Percentiles rank a stretch among this genome's conserved stretches.
These are phyloP conservation scores for Aleiodes sp. DNA, from an alignment of 1,140 invertebrate genomes.

Conservation along the genomic window DNA sequence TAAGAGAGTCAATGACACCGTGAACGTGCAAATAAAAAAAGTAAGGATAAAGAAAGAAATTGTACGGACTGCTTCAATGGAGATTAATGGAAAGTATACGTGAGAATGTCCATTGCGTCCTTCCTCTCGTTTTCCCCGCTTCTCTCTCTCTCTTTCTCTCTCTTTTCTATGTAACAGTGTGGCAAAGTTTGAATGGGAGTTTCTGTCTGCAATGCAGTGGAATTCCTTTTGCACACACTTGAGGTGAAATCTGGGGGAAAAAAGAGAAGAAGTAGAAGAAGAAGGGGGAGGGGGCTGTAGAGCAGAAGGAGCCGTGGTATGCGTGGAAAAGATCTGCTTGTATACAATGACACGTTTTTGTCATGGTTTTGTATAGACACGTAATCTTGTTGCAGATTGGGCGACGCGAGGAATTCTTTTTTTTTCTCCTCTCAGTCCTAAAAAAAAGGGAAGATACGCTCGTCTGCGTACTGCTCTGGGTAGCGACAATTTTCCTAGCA, in stretches of 20 bases:
- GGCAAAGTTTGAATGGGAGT: neutral
- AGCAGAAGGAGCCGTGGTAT: neutral
- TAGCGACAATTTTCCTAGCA: neutral
- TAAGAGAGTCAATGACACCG: no score
- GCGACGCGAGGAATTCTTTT: neutral
- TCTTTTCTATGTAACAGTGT: no score
- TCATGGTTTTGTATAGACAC: neutral
- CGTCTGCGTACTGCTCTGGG: neutral
- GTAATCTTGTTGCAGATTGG: neutral
- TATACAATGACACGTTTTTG: neutral
- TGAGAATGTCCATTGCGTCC: neutral
- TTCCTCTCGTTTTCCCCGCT: no score
- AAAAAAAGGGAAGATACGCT: no score
- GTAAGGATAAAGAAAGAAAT: no score
- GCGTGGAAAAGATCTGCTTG: neutral
- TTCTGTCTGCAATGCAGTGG: slow-evolving; percentile 1
- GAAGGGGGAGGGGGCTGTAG: no score
- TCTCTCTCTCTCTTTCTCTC: no score
- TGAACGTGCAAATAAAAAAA: no score
- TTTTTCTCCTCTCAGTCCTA: no score
- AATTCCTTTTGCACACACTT: slow-evolving; percentile 16
- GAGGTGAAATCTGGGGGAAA: neutral
- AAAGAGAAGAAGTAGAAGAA: no score
- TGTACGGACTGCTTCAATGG: neutral
- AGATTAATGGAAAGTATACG: neutral